Evolutionary conservation across 2,888 invertebrate species (phyloP).

Genomic region (Callyntrura guangdongensis): DNA sequence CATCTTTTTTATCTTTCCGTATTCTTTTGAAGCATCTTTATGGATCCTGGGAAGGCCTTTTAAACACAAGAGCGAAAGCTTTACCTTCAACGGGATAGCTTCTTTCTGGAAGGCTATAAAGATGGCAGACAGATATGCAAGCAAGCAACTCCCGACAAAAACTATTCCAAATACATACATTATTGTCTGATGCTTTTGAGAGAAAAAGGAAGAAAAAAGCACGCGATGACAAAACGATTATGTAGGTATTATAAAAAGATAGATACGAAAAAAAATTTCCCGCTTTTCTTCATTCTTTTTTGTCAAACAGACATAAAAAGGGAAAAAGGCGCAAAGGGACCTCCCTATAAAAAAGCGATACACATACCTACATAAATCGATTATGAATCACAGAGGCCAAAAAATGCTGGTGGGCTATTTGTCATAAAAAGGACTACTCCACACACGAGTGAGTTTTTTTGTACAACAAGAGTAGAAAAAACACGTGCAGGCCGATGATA

Average conservation of each 20-base stretch:
- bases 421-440: constrained; percentile 2
- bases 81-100: neutral
- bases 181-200: neutral
- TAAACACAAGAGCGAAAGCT: neutral
- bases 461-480: neutral
- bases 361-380: constrained; percentile 12
- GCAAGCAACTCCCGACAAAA: neutral
- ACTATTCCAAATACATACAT: neutral
- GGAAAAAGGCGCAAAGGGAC: neutral
- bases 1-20: neutral
- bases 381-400: constrained; percentile 36
- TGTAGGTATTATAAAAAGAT: constrained; percentile 34
- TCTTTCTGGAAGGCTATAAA: neutral
- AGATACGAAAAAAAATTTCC: neutral
- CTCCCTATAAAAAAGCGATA: constrained; percentile 11
- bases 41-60: constrained; percentile 8
- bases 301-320: constrained; percentile 7
- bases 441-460: neutral
- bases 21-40: constrained; percentile 5
- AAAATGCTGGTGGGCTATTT: constrained; percentile 29
- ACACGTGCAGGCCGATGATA: neutral
- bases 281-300: constrained; percentile 9
- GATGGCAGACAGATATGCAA: neutral
- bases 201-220: neutral
- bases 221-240: constrained; percentile 51